Evolutionary conservation across 2,888 invertebrate species (phyloP).

Genomic region (Erebia epiphron): DNA sequence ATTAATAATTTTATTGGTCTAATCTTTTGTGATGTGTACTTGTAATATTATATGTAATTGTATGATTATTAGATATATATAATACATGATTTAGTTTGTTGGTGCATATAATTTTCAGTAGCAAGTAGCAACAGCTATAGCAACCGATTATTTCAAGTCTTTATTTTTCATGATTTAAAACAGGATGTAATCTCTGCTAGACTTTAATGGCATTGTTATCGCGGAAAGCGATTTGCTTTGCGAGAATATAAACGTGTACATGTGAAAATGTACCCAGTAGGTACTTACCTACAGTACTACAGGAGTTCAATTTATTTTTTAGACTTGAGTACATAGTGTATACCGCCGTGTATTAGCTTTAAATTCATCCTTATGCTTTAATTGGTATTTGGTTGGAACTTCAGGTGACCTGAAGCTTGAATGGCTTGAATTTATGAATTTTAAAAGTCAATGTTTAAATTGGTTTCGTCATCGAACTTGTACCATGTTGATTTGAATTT

Average conservation of each 20-base stretch:
- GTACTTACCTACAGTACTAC: background rate
- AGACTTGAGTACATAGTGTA: too few species aligned
- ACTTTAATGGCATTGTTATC: constrained; percentile 40
- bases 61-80: background rate
- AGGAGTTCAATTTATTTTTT: too few species aligned
- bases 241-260: constrained; percentile 36
- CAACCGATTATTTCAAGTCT: constrained; percentile 23
- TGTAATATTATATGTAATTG: background rate
- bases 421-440: too few species aligned
- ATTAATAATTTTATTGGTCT: background rate
- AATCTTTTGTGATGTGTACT: background rate
- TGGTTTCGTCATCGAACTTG: too few species aligned
- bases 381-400: too few species aligned
- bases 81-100: too few species aligned
- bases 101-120: background rate
- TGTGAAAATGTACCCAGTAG: constrained; percentile 19
- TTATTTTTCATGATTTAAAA: constrained; percentile 37
- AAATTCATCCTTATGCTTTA: too few species aligned
- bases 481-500: too few species aligned
- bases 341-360: too few species aligned
- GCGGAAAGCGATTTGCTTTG: constrained; percentile 39
- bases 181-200: constrained; percentile 38
- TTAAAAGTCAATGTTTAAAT: too few species aligned
- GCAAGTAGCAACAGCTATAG: background rate
- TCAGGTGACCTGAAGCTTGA: too few species aligned